These are phyloP conservation scores for Mormyrus iriodes DNA, from an alignment of 2,113 vertebrate genomes.

Conservation along the genomic window DNA sequence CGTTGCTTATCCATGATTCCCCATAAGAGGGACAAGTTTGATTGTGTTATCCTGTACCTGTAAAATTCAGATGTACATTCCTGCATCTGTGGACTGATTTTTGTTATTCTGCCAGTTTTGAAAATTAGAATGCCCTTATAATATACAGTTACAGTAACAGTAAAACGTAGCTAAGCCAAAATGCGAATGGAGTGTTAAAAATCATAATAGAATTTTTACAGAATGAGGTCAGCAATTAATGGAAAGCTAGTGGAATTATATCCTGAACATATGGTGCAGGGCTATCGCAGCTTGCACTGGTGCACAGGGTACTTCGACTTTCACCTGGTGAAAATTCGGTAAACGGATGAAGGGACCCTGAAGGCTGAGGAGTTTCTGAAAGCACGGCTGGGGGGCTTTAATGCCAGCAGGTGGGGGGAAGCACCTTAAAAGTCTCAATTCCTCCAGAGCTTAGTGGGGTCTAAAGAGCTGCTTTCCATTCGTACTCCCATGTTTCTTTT, in stretches of 20 bases:
- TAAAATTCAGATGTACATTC: not conserved
- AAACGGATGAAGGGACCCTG: not conserved
- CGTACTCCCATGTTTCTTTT: not conserved
- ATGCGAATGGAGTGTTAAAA: not conserved
- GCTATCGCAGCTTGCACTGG: not conserved
- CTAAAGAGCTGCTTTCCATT: not conserved
- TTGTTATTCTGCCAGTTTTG: not conserved
- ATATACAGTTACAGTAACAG: not conserved
- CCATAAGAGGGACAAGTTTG: not conserved
- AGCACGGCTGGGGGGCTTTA: not conserved
- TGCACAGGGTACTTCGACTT: not conserved
- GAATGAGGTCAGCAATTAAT: not conserved
- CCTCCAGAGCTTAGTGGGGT: constrained; percentile 33
- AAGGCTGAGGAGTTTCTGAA: not conserved
- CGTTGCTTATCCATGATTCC: too few species aligned
- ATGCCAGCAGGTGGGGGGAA: not conserved
- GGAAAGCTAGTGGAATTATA: not conserved
- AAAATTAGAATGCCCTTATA: not conserved
- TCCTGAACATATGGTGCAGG: not conserved
- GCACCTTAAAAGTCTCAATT: constrained; percentile 20
- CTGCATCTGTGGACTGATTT: not conserved
- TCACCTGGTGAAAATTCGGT: not conserved
- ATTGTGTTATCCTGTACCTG: not conserved
- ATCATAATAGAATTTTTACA: not conserved
- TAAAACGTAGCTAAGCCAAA: not conserved